Evolutionary conservation across 2,113 vertebrate genomes (phyloP).

Genomic region (Montifringilla adamsi): DNA sequence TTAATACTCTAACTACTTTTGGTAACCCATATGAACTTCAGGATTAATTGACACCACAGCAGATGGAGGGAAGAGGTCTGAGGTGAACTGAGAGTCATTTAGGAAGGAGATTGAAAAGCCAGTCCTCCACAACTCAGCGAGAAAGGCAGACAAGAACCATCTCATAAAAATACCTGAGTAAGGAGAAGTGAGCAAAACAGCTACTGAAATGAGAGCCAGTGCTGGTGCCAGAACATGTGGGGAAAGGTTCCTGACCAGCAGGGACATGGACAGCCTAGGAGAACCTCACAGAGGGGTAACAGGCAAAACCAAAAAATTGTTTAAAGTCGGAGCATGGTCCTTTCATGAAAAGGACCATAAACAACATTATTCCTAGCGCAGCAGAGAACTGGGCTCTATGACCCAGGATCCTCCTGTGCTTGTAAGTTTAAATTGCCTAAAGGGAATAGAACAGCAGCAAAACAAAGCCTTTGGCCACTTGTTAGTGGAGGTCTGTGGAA

Average conservation of each 20-base stretch:
- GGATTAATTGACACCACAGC: slow-evolving; percentile 1
- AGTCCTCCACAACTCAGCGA: not conserved
- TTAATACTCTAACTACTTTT: not conserved
- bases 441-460: not conserved
- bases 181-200: not conserved
- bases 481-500: slow-evolving; percentile 17
- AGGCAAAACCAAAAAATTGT: not conserved
- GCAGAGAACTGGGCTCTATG: not conserved
- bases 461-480: slow-evolving; percentile 24
- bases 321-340: not conserved
- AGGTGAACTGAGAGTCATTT: slow-evolving; percentile 20
- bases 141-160: not conserved
- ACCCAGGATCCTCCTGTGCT: not conserved
- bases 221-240: not conserved
- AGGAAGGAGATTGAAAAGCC: slow-evolving; percentile 29
- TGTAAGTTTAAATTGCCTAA: not conserved
- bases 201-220: not conserved
- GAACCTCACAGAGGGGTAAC: not conserved
- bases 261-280: not conserved
- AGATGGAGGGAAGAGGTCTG: not conserved
- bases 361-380: not conserved
- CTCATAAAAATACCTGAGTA: not conserved
- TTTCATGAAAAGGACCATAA: not conserved
- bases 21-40: not conserved
- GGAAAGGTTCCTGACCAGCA: not conserved